Evolutionary conservation across 2,797 vertebrate genomes (phyloP), one percentile per base, ranked within the genome.

Genomic region (Oreochromis mossambicus): DNA sequence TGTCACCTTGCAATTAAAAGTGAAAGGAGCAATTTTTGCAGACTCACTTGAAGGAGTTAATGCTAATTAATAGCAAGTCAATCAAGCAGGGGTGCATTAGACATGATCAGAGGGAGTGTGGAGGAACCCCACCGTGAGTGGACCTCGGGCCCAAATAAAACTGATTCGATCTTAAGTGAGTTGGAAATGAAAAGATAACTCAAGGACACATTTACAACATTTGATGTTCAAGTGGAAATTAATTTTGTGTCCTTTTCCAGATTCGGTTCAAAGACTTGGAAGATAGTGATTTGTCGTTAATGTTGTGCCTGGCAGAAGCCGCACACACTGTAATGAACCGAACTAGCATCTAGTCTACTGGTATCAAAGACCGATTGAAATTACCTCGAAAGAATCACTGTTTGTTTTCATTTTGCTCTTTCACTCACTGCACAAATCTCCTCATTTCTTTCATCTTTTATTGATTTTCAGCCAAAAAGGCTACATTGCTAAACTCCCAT

Each of bases 1-100:
- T 91, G 79, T 86, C 79, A 87, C 88, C 75, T 55, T 87, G 84
- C 85, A 89, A 95, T 95, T 91, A 87, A 78, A 87, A 82, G 78
- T 83, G 77, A 68, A 76, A 79, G 66, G 38, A 86, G 79, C 82
- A 17, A 48, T 56, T 55, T 52, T 84, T 36, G 77, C 79, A 21
- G 26, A 43, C 70, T 81, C 32, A 15, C 63, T 46, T 89, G 86
- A 79, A 83, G 3, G 34, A 80, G 68, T 43, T 80, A 5, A 78
- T 87, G 48, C 68, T 89, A 84, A 92, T 93, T 78, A 92, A 85
- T 43, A 48, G 70, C 36, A 52, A 80, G 78, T 89, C 86, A 82
- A 79, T 90, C 86, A 92, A 70, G 87, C 78, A 38, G 85, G 83
- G 61, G 87, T 5, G 70, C 85, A 54, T 26, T n/a, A 87, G 84